phyloP scores from a whole-genome alignment of 2,797 vertebrate species.

The Megaceryle alcyon region DNA sequence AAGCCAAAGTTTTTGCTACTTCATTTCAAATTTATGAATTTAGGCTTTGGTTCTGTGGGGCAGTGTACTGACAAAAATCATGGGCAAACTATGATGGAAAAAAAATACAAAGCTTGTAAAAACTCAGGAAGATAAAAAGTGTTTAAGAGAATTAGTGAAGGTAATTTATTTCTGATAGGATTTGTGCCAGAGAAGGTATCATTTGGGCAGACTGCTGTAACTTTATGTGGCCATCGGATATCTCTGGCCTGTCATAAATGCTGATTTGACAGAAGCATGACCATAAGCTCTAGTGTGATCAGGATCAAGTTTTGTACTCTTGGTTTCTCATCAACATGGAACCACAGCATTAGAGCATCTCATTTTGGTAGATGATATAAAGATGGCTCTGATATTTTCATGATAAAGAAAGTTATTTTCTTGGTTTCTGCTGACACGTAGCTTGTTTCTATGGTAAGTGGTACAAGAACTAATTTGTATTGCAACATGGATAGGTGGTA shows the following conservation, averaged over 20 bases:
- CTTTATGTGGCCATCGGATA: background rate
- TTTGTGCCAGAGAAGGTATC: background rate
- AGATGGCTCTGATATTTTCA: background rate
- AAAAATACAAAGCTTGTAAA: background rate
- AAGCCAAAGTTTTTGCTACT: background rate
- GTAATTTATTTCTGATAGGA: background rate
- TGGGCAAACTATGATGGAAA: background rate
- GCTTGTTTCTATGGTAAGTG: background rate
- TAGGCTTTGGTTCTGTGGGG: background rate
- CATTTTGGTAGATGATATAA: background rate
- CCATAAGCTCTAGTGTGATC: background rate
- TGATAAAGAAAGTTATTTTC: background rate
- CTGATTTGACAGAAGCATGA: background rate
- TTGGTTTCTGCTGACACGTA: background rate
- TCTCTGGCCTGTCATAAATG: background rate
- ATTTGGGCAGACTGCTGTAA: background rate
- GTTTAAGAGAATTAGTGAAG: background rate
- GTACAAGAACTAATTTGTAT: background rate
- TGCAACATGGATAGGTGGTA: background rate
- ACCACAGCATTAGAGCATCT: background rate
- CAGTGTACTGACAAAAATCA: background rate
- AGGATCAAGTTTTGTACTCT: background rate
- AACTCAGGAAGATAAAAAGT: background rate
- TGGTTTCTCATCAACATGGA: background rate
- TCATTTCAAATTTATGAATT: background rate